Conservation (phyloP, 2,113 vertebrate genomes). For the Setophaga kirtlandii region DNA sequence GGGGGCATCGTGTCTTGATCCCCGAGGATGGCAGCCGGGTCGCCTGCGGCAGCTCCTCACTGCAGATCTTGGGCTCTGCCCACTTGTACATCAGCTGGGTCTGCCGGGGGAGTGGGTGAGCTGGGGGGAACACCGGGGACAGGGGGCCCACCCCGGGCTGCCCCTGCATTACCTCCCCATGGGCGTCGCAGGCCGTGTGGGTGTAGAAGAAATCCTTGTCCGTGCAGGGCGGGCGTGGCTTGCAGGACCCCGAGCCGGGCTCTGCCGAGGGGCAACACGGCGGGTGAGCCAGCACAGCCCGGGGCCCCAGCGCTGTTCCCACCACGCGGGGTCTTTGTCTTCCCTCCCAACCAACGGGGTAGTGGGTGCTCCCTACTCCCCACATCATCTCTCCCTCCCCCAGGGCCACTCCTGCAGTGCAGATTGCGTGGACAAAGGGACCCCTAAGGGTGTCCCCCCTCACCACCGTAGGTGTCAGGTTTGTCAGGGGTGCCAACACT, state of each 20-base stretch:
- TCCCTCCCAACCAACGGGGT: neutral
- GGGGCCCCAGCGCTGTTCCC: neutral
- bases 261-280: neutral
- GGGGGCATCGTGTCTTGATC: slow-evolving; percentile 82
- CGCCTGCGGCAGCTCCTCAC: slow-evolving; percentile 76
- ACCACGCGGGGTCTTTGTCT: neutral
- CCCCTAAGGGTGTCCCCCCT: neutral
- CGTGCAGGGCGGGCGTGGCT: slow-evolving; percentile 83
- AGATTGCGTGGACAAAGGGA: neutral
- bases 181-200: slow-evolving; percentile 86
- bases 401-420: too few relatives aligned
- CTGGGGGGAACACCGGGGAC: neutral
- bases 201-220: slow-evolving; percentile 93
- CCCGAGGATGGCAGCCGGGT: slow-evolving; percentile 83
- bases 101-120: slow-evolving; percentile 57
- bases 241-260: slow-evolving; percentile 85
- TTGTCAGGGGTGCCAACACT: neutral
- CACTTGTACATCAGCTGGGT: slow-evolving; percentile 96
- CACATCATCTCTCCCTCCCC: neutral
- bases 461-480: neutral
- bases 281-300: neutral
- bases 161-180: slow-evolving; percentile 77
- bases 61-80: slow-evolving; percentile 92
- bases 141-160: neutral
- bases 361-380: too few relatives aligned